Evolutionary conservation across 2,888 invertebrate genomes (phyloP), one percentile per base, ranked within the genome.

Genomic region (Nezara viridula): DNA sequence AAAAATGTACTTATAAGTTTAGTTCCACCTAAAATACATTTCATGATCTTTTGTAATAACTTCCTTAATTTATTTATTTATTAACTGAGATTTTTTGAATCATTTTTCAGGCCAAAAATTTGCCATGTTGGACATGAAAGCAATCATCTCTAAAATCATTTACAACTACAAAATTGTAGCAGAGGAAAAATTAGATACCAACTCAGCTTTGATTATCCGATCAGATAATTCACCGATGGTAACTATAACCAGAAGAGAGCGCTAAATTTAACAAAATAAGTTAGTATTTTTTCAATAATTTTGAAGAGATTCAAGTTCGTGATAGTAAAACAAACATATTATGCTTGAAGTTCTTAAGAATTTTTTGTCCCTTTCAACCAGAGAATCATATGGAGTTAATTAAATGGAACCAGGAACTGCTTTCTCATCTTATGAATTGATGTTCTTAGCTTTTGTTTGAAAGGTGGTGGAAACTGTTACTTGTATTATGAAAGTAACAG

Each of bases 61-160:
- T n/a, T n/a, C n/a, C n/a, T n/a, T n/a, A n/a, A n/a, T n/a, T 44
- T 44, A 7, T 44, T 44, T 44, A 44, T 44, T 44, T 44, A 44
- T 73, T 37, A 32, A 19, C 4, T 27, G 27, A 27, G 14, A 60
- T 27, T 27, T 60, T 60, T 81, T n/a, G n/a, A n/a, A 24, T 81
- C 21, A 5, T 81, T 73, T 66, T 66, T 27, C 50, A 88, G 88
- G 88, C 9, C 88, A 88, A 52, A 88, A 88, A 47, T 88, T 88
- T 27, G 88, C 88, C 2, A 50, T 88, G 81, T 77, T 88, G 32
- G 88, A 88, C 24, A 49, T 66, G 73, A 88, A 88, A 77, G 88
- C 88, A 24, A 86, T 86, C 21, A 55, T 86, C 32, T 86, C 50
- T 10, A 86, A 86, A 50, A 19, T 55, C 10, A 47, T 86, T 24